Base-by-base conservation (phyloP, 2,113 vertebrate genomes). In the Aspidoscelis tigris region DNA sequence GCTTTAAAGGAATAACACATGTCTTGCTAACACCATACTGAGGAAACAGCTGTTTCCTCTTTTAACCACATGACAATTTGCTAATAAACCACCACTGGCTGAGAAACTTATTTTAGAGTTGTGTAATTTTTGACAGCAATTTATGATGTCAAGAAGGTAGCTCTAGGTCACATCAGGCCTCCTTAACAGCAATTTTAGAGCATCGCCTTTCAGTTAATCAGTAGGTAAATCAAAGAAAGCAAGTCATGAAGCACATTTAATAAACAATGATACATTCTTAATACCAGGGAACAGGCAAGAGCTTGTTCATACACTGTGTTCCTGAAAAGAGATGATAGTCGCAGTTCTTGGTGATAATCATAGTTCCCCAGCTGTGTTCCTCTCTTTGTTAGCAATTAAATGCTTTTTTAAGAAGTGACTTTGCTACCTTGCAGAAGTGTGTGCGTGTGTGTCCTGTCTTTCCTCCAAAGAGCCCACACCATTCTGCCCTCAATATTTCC, bases 191-290 rank as follows among this genome's bases (percentile, higher is more conserved):
- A 18, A 12, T 41, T 81, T 43, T 22, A 10, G 44, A 65, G 75
- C 39, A 41, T 70, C 33, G 16, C 44, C 64, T 50, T 33, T n/a
- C 53, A 39, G 55, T 9, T 12, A 3, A 9, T 12, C 44, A 26
- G 55, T 0, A 0, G 84, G 71, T 11, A 2, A 78, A 21, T 24
- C 43, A 84, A 0, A 66, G 2, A 72, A 77, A 80, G 41, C n/a
- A 41, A 83, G 75, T 64, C 2, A 6, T 1, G 3, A 0, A 0
- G 0, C 18, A 41, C 6, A 26, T 65, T 86, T 78, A 0, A 16
- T 1, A 18, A 88, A 2, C 24, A 83, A 21, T 66, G 1, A 0
- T 1, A 5, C 1, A 76, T 1, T 0, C 68, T 12, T 61, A 53
- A 50, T 24, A 41, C 11, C n/a, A 73, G 78, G 44, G 21, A 66